Evolutionary conservation across 2,888 invertebrate genomes (phyloP).

Genomic region (Dasysyrphus tricinctus): DNA sequence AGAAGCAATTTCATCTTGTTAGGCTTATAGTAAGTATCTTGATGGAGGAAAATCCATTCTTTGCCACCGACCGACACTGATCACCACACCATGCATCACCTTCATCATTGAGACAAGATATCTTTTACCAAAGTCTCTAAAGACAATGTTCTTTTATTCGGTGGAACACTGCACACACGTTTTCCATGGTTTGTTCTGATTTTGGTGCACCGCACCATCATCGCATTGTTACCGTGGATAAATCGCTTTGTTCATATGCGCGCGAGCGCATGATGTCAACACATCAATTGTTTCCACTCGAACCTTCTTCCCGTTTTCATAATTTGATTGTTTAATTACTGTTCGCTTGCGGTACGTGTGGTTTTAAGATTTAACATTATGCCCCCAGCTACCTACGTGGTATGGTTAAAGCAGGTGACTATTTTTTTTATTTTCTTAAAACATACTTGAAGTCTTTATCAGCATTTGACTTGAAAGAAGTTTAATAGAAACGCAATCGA

Average conservation of each 20-base stretch:
- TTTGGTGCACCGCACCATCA: neutral
- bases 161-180: slow-evolving; percentile 42
- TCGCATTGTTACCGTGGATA: slow-evolving; percentile 10
- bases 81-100: neutral
- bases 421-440: neutral
- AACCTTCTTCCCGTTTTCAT: slow-evolving; percentile 56
- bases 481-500: slow-evolving; percentile 15
- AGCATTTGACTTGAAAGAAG: slow-evolving; percentile 6
- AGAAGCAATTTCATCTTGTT: slow-evolving; percentile 71
- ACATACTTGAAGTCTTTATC: neutral
- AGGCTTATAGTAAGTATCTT: slow-evolving; percentile 13
- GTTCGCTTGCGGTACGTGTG: slow-evolving; percentile 30
- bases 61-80: neutral
- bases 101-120: neutral
- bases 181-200: slow-evolving; percentile 47
- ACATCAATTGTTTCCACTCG: slow-evolving; percentile 67
- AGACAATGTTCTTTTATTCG: slow-evolving; percentile 46
- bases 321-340: slow-evolving; percentile 73
- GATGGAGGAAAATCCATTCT: slow-evolving; percentile 10
- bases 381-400: neutral
- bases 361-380: neutral
- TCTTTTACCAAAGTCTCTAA: slow-evolving; percentile 17
- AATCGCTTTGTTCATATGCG: slow-evolving; percentile 62
- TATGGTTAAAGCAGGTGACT: neutral
- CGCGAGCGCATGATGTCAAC: slow-evolving; percentile 66